Evolutionary conservation across 2,888 invertebrate genomes (phyloP), one percentile per base, ranked within the genome.

Genomic region (Ochropleura plecta): DNA sequence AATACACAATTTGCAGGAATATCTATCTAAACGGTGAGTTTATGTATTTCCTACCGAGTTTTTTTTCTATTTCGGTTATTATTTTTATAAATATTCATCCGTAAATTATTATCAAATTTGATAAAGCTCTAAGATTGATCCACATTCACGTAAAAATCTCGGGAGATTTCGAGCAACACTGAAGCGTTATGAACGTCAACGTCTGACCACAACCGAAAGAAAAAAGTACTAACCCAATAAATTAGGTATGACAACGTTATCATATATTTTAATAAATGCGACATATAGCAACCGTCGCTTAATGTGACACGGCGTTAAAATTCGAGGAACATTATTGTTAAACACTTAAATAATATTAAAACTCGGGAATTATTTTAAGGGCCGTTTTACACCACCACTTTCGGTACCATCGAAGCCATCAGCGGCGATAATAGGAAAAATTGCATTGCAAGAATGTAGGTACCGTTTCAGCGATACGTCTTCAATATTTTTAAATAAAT

Each of bases 51-150:
- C 89, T 91, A 90, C 79, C 87, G 84, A 84, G 70, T 81, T 79
- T 87, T 91, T 89, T 90, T 91, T 88, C 86, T 88, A 90, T 88
- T 89, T 89, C 87, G 82, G 80, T 86, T 86, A 85, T 83, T 84
- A 7, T 85, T 84, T 92, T 91, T 93, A 94, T 94, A 95, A 95
- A 95, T 95, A 95, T 94, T 91, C 91, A 91, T 93, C 92, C 94
- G 90, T 96, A 96, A 95, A 96, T 96, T 96, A 96, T 96, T 96
- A 96, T 96, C 96, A 96, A 96, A 96, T 95, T 96, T 94, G 95
- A 96, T 96, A 96, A 96, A 96, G 96, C 96, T 96, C 95, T 95
- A 96, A 94, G 90, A 95, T 96, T 96, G 96, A 93, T 96, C 96
- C 96, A 95, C 96, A 94, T 96, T 95, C 94, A 93, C 90, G 92